Base-by-base conservation (phyloP, 2,888 invertebrate genomes). In the Osmoderma eremita region DNA sequence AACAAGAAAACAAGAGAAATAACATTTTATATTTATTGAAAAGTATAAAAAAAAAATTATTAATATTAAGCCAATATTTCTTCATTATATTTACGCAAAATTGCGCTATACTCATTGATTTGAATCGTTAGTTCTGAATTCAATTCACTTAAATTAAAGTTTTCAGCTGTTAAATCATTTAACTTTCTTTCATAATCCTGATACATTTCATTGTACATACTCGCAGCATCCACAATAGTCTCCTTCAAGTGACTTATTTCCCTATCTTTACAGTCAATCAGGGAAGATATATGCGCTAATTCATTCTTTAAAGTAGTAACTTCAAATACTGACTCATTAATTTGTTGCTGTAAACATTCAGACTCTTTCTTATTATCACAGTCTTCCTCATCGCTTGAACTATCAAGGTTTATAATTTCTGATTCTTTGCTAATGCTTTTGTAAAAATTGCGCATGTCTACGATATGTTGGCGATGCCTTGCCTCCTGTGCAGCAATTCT, bases 371-470 rank as follows among this genome's bases (percentile, higher is more conserved):
- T 22, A 50, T 12, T n/a, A 0, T 18, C 10, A n/a, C n/a, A 12
- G 20, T 50, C 24, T 4, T 50, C 50, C 13, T 50, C 50, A 22
- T 50, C 50, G 50, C 50, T 50, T 10, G 50, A 50, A 22, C 50
- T 50, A 10, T 8, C 18, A 2, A 50, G 10, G 24, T 50, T 22
- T 22, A 50, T 50, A 13, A 50, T 13, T 22, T 50, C 50, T 3
- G 2, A 12, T n/a, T 50, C 22, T n/a, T 50, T 20, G n/a, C 6
- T 18, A 6, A 6, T 30, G 8, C 6, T 17, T 17, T 8, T 6
- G 10, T 38, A 53, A 1, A 53, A 6, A 53, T 53, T 12, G 5
- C 12, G 15, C 17, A 63, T 6, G 10, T 17, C 50, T 50, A 38
- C 18, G 3, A 49, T 63, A 20, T 49, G 38, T 13, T 38, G 1